Base-by-base conservation (phyloP, 2,888 invertebrate genomes). In the Agrochola litura region DNA sequence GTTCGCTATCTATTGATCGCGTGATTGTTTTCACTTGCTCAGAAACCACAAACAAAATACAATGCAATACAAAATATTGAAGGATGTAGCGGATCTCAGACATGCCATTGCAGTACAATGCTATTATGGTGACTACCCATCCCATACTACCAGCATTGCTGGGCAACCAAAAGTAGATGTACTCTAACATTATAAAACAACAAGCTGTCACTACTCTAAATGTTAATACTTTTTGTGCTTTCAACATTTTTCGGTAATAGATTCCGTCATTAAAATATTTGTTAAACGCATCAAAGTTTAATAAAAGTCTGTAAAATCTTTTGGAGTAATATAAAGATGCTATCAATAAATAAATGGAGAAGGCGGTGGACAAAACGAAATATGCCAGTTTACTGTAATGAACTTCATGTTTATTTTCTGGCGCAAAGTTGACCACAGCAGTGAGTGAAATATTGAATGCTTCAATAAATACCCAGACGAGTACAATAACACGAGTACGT, bases 21-120 rank as follows among this genome's bases (percentile, higher is more conserved):
- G 79, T 88, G 16, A 92, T 86, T 49, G 73, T 79, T 60, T 83
- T 80, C 22, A 92, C 56, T 77, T 92, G 93, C 37, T 91, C 87
- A 65, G 90, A 87, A 46, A 91, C 78, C 12, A 90, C 75, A 19
- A 70, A 82, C 1, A 92, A 72, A 66, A 90, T 76, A 60, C 79
- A 83, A 66, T 87, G 82, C 12, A 91, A 14, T 4, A 89, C 76
- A 22, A 89, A 79, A 73, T 87, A 90, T 76, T 92, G 91, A 1
- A 88, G 76, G 2, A 87, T 68, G 10, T 88, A 91, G 8, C 90
- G 86, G 30, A 86, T 71, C 60, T 90, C 86, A 52, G 82, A 84
- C 52, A 90, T 19, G 6, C 74, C 61, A 14, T 86, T 46, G 37
- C 83, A 69, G 79, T 79, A 79, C 63, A 68, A 8, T 70, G 37